Conservation (phyloP, 2,888 invertebrate genomes). For the Plebejus argus region DNA sequence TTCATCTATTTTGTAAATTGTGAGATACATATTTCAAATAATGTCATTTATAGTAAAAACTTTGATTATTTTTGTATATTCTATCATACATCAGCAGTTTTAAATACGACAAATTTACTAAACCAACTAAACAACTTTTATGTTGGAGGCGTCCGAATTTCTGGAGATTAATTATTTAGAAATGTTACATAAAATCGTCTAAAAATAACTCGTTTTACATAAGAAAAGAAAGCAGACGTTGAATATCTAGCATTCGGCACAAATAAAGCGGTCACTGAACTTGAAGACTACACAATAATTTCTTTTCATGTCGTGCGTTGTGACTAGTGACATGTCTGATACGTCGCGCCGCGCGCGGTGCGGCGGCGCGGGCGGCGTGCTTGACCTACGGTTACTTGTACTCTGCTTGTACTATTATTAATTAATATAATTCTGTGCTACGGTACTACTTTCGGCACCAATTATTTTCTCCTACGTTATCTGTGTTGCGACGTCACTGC, state of each 20-base stretch:
- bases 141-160: background rate
- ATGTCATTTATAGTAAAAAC: no score
- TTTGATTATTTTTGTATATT: background rate
- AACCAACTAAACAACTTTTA: background rate
- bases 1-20: no score
- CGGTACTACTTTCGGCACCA: conserved; percentile 11
- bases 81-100: background rate
- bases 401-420: no score
- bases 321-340: background rate
- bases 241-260: background rate
- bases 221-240: conserved; percentile 4
- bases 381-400: no score
- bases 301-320: background rate
- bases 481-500: background rate
- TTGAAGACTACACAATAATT: conserved; percentile 3
- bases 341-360: background rate
- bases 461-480: conserved; percentile 1
- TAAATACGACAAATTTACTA: background rate
- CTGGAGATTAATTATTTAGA: background rate
- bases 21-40: no score
- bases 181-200: background rate
- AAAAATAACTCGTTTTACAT: conserved; percentile 10
- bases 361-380: background rate
- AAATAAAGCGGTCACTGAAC: background rate
- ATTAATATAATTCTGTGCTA: no score